Evolutionary conservation across 2,797 vertebrate genomes (phyloP).

Genomic region (Setipinna tenuifilis): DNA sequence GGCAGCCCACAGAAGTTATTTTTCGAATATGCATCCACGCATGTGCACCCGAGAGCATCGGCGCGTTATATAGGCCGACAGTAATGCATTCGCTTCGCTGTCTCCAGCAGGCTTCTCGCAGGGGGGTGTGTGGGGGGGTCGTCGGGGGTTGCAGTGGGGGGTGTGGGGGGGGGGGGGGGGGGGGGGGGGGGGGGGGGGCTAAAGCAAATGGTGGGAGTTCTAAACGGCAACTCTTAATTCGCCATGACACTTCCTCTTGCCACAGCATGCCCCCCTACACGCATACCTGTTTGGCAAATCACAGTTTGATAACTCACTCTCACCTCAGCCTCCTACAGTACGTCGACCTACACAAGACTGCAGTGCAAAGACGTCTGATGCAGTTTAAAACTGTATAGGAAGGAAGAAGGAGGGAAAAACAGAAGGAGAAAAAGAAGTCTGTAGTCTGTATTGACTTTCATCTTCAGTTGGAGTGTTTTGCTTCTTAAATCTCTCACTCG

Average conservation of each 20-base stretch:
- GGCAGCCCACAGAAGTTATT: not conserved
- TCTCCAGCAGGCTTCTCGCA: not conserved
- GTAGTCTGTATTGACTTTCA: not conserved
- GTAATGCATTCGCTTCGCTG: not conserved
- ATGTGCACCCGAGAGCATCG: not conserved
- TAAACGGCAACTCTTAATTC: constrained; percentile 72
- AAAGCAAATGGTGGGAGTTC: constrained; percentile 67
- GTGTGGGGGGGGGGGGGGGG: constrained; percentile 42
- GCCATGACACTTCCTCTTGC: constrained; percentile 63
- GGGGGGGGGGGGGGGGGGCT: constrained; percentile 47
- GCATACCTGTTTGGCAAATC: constrained; percentile 69
- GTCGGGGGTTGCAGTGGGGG: too few species aligned
- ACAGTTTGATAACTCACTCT: constrained; percentile 58
- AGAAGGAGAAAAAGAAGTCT: too few species aligned
- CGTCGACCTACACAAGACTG: not conserved
- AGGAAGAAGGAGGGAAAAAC: too few species aligned
- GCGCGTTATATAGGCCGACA: not conserved
- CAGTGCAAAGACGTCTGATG: not conserved
- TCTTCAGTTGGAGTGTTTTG: not conserved
- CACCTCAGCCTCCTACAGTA: not conserved
- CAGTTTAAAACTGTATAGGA: too few species aligned
- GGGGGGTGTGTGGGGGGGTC: not conserved
- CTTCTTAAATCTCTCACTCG: constrained; percentile 51
- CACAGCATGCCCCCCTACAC: constrained; percentile 43
- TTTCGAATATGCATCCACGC: not conserved